Percentiles rank a stretch among this genome's conserved stretches.
Conservation (phyloP, 2,113 vertebrate genomes). For the Trematocara nigrifrons region DNA sequence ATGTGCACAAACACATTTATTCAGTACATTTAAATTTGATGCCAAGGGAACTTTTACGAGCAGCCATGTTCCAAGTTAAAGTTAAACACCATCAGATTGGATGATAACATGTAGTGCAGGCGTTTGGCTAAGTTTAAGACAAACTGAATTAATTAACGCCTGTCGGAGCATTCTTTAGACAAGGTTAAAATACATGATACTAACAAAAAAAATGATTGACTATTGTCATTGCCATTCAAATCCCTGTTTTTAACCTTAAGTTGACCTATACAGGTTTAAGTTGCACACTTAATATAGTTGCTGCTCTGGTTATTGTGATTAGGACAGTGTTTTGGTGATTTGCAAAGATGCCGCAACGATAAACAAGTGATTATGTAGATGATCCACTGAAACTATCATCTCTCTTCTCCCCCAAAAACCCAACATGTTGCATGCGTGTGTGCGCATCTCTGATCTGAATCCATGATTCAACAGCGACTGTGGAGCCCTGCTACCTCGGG, state of each 20-base stretch:
- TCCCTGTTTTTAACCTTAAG: neutral
- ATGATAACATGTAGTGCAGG: neutral
- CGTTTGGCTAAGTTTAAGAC: neutral
- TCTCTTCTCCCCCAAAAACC: neutral
- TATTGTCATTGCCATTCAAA: neutral
- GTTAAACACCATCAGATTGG: neutral
- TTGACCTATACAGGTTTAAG: conserved; percentile 4
- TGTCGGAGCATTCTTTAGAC: neutral
- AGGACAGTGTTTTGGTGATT: conserved; percentile 46
- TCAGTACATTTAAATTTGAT: neutral
- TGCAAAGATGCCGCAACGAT: conserved; percentile 47
- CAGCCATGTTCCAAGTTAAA: neutral
- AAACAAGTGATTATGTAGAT: conserved; percentile 60
- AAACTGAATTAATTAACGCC: neutral
- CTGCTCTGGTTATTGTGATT: conserved; percentile 51
- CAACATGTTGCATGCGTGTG: conserved; percentile 33
- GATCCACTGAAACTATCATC: conserved; percentile 25
- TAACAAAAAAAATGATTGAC: neutral
- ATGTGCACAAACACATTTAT: neutral
- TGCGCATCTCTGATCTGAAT: conserved; percentile 14
- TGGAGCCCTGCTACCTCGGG: conserved; percentile 40
- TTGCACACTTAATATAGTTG: neutral
- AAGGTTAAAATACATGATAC: neutral
- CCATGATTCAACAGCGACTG: neutral
- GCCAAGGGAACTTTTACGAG: neutral